Conservation (phyloP, 2,113 vertebrate genomes). For the Lucifuga dentata region DNA sequence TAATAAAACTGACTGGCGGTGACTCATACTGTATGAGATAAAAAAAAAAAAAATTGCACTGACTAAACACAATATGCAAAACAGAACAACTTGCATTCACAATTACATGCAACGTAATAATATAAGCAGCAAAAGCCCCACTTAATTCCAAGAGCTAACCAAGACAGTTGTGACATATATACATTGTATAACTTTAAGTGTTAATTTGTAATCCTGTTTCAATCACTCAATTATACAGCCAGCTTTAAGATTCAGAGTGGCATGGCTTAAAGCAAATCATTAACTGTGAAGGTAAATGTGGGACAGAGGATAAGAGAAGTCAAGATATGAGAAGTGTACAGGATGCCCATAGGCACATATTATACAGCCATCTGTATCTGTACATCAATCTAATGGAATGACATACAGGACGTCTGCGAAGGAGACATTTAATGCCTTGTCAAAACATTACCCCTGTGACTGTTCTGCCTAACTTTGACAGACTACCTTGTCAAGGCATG, state of each 20-base stretch:
- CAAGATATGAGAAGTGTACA: slow-evolving; percentile 25
- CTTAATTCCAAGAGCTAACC: not conserved
- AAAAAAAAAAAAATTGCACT: no score
- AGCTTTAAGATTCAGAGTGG: slow-evolving; percentile 16
- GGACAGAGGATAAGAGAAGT: slow-evolving; percentile 46
- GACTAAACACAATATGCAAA: not conserved
- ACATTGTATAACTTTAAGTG: slow-evolving; percentile 1
- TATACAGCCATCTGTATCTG: slow-evolving; percentile 76
- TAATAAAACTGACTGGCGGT: no score
- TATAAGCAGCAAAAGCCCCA: not conserved
- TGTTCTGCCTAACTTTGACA: slow-evolving; percentile 80
- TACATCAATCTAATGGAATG: slow-evolving; percentile 75
- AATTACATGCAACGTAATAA: not conserved
- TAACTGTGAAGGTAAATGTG: slow-evolving; percentile 33
- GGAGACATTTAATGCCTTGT: slow-evolving; percentile 83
- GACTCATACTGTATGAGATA: no score
- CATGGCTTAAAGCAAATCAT: slow-evolving; percentile 35
- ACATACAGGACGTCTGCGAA: slow-evolving; percentile 74
- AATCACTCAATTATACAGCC: slow-evolving; percentile 13
- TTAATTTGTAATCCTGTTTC: slow-evolving; percentile 22
- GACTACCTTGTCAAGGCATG: slow-evolving; percentile 79
- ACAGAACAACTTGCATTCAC: not conserved
- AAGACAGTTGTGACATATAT: slow-evolving; percentile 12
- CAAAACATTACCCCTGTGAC: slow-evolving; percentile 81
- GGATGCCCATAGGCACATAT: slow-evolving; percentile 61